Evolutionary conservation across 2,797 vertebrate genomes (phyloP), one percentile per base, ranked within the genome.

Genomic region (Enoplosus armatus): DNA sequence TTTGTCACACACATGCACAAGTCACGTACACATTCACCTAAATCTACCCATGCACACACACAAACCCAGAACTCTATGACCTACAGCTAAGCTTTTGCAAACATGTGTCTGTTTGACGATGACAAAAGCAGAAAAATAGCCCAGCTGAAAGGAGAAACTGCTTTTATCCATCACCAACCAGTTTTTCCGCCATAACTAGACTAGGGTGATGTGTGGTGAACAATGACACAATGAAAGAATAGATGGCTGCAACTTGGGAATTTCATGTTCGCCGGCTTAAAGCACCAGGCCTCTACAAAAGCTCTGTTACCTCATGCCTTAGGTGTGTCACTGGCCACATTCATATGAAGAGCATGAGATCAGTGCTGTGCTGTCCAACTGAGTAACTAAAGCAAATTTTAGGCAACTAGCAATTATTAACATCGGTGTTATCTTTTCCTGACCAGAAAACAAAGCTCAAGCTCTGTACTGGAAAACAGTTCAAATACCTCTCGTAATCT

Each of bases 121-220:
- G 59, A 11, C 18, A 35, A 29, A 69, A 33, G 72, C 53, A 65
- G 39, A 56, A 77, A n/a, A 63, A 74, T 35, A 43, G 24, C 31
- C 12, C 12, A 29, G 47, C n/a, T 86, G 65, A 79, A 84, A 86
- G 73, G 35, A 82, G 84, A 88, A 87, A 84, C 78, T 29, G 63
- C 74, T 79, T 87, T 78, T 27, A 68, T 77, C 54, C n/a, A 35
- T 10, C 59, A 60, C 45, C 69, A 91, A 92, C 89, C 85, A 79
- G 91, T 93, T 86, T 87, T 92, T 90, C 89, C 70, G 51, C 80
- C 70, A 47, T 51, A 68, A 81, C 80, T 51, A 33, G 80, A 87
- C 62, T 56, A 80, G 81, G 59, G 8, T 31, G 47, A 77, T 79
- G 54, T 63, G 56, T 67, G 67, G 69, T 83, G 86, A 91, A 89